Base-by-base conservation (phyloP, 2,888 invertebrate species). In the Parnassius mnemosyne region DNA sequence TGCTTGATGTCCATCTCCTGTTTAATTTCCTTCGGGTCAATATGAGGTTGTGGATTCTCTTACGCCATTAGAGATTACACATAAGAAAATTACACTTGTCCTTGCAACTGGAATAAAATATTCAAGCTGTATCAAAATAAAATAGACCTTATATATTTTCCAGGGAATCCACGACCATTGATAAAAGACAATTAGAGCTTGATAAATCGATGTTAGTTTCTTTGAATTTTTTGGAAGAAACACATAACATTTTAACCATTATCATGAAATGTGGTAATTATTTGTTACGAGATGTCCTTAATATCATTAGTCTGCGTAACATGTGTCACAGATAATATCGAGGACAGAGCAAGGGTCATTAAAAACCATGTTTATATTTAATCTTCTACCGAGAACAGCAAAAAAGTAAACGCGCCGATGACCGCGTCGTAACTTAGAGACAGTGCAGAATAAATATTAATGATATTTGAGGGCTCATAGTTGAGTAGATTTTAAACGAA, bases 321-420 rank as follows among this genome's bases (percentile, higher is more conserved):
- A 88, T 87, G 83, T 89, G 89, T 87, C 77, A 70, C 77, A 73
- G 89, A 88, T 89, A 82, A 72, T 71, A 88, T 89, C 88, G 65
- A 68, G 73, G 68, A 68, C 68, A 25, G 67, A 69, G 65, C 69
- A 61, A 52, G 51, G 76, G 74, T 74, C 75, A 85, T 85, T 83
- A 86, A 84, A 82, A 79, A 77, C 75, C 74, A 79, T 83, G 80
- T 88, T 86, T 84, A 83, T 83, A 69, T 68, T 69, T 52, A 55
- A 63, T 63, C 51, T 53, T 53, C 54, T 58, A 51, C 53, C 54
- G 34, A 58, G 53, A 12, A 56, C 44, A 46, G 16, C 55, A 51
- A 63, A 63, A 61, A 57, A 43, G 10, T 9, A 46, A 53, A 57
- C 49, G 54, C 44, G 50, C 50, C 62, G 44, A 16, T 58, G 62